Evolutionary conservation across 2,888 invertebrate genomes (phyloP).

Genomic region (Pecten maximus): DNA sequence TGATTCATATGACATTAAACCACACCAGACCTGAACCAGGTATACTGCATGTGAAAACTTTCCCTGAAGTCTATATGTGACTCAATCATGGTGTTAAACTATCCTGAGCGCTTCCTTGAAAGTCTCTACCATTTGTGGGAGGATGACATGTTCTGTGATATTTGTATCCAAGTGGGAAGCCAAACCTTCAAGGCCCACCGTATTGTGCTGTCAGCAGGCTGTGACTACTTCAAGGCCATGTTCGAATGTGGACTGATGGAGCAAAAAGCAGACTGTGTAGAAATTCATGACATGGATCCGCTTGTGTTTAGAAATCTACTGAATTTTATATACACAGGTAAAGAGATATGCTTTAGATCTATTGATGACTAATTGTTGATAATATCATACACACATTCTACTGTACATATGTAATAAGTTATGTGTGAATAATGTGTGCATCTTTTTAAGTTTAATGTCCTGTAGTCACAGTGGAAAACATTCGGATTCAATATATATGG

Average conservation of each 20-base stretch:
- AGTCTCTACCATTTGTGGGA: slow-evolving; percentile 60
- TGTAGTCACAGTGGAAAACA: no score
- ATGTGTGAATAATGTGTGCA: no score
- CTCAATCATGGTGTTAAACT: not conserved
- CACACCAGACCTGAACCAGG: not conserved
- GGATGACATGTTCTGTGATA: slow-evolving; percentile 70
- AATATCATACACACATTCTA: not conserved
- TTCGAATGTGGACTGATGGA: slow-evolving; percentile 93
- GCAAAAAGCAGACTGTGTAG: slow-evolving; percentile 90
- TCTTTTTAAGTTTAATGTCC: no score
- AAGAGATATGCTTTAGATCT: no score
- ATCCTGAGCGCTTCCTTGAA: slow-evolving; percentile 56
- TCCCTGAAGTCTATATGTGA: no score
- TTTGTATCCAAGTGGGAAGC: slow-evolving; percentile 64
- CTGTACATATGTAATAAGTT: no score
- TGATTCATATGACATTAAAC: not conserved
- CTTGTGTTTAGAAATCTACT: slow-evolving; percentile 90
- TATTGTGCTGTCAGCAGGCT: slow-evolving; percentile 92
- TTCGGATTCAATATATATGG: no score
- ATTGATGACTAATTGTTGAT: not conserved
- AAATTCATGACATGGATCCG: slow-evolving; percentile 87
- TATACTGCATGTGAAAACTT: not conserved
- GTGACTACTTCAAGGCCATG: slow-evolving; percentile 97
- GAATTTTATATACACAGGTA: slow-evolving; percentile 94
- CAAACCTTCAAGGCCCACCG: slow-evolving; percentile 87